A percentile compares a stretch with the other conserved stretches of the same genome.
These are phyloP conservation scores for Sminthurides aquaticus DNA, from an alignment of 2,888 invertebrate genomes.

Conservation along the genomic window DNA sequence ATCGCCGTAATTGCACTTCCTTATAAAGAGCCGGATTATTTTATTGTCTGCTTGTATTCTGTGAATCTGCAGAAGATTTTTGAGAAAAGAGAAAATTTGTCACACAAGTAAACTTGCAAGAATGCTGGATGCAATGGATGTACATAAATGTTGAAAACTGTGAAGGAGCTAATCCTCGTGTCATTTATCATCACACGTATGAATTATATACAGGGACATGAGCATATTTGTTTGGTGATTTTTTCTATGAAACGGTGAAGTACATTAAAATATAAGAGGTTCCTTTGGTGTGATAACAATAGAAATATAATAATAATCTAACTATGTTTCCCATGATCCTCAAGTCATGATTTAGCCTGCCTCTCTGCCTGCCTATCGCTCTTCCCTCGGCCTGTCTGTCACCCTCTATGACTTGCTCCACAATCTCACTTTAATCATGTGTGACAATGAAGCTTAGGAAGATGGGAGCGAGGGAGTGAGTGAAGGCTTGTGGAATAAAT, in stretches of 20 bases:
- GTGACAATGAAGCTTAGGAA: slow-evolving; percentile 24
- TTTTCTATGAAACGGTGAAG: not conserved
- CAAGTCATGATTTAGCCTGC: slow-evolving; percentile 24
- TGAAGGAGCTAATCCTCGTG: not conserved
- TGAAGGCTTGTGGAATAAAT: not conserved
- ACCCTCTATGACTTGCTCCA: not conserved
- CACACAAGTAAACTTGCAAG: not conserved
- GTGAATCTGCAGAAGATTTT: not conserved
- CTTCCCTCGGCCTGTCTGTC: not conserved
- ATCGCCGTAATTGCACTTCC: not conserved
- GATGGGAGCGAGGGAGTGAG: not conserved
- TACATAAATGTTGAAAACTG: not conserved
- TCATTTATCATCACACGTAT: not conserved
- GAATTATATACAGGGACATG: not conserved
- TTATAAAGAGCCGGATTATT: not conserved
- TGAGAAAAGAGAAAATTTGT: not conserved
- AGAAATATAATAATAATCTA: not conserved
- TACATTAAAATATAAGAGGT: not conserved
- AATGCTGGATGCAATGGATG: no score
- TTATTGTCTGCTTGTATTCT: no score
- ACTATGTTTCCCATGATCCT: slow-evolving; percentile 21
- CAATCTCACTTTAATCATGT: slow-evolving; percentile 28
- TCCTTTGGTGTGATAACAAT: not conserved
- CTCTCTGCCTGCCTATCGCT: not conserved
- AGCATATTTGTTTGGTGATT: not conserved